Evolutionary conservation across 2,888 invertebrate species (phyloP).

Genomic region (Dilophus febrilis): DNA sequence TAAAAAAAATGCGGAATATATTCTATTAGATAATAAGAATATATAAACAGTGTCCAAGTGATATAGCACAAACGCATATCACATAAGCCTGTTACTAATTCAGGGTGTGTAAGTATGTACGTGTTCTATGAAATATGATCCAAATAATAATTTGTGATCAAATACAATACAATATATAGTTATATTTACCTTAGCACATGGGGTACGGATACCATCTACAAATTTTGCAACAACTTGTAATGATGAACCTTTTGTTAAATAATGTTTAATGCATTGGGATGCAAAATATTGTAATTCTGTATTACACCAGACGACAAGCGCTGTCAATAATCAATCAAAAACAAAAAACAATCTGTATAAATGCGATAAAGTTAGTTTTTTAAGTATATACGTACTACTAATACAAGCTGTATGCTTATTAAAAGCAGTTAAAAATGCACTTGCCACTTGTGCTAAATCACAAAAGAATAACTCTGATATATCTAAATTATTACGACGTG

Average conservation of each 20-base stretch:
- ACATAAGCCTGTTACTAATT: too few species aligned
- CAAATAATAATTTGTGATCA: too few species aligned
- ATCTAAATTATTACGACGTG: slow-evolving; percentile 27
- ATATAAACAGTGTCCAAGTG: too few species aligned
- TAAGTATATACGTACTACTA: too few species aligned
- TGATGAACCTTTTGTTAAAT: slow-evolving; percentile 77
- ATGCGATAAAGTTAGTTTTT: neutral
- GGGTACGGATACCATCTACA: slow-evolving; percentile 55
- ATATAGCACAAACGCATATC: too few species aligned
- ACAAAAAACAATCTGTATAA: neutral
- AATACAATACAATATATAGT: too few species aligned
- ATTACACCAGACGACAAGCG: slow-evolving; percentile 83
- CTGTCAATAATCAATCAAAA: slow-evolving; percentile 26
- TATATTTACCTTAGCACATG: slow-evolving; percentile 24
- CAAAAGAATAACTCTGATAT: slow-evolving; percentile 49
- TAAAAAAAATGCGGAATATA: too few species aligned
- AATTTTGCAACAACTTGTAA: slow-evolving; percentile 73
- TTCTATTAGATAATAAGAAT: too few species aligned
- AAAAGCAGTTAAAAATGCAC: slow-evolving; percentile 66
- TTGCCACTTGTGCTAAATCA: slow-evolving; percentile 47
- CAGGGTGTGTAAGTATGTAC: too few species aligned
- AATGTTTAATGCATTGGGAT: slow-evolving; percentile 68
- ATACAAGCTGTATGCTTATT: slow-evolving; percentile 55
- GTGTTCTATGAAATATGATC: too few species aligned
- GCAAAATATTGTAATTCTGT: slow-evolving; percentile 63